Percentiles rank a stretch among this genome's conserved stretches.
These are phyloP conservation scores for Hydriomena furcata DNA, from an alignment of 2,888 invertebrate species.

Conservation along the genomic window DNA sequence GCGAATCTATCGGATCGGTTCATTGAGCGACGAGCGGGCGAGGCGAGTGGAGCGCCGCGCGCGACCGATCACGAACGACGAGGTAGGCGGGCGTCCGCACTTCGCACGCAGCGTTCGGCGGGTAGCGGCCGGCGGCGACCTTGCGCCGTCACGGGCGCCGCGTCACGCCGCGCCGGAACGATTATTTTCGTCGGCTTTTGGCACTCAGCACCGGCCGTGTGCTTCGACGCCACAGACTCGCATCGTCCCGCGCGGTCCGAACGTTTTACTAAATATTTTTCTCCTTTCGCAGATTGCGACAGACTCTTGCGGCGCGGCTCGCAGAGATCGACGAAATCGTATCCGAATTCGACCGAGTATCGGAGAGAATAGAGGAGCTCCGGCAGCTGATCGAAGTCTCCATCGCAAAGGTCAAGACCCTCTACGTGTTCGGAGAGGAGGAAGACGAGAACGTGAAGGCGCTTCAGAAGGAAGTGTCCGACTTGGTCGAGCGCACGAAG, in stretches of 20 bases:
- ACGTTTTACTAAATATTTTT: constrained; percentile 51
- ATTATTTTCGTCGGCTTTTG: constrained; percentile 80
- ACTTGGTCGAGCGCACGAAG: constrained; percentile 82
- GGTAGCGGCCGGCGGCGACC: constrained; percentile 58
- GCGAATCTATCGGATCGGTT: constrained; percentile 69
- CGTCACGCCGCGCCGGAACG: constrained; percentile 71
- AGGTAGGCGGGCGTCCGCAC: constrained; percentile 54
- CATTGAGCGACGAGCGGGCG: constrained; percentile 81
- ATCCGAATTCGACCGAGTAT: constrained; percentile 89
- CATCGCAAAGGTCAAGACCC: constrained; percentile 85
- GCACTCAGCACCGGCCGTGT: constrained; percentile 64
- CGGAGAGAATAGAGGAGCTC: constrained; percentile 87
- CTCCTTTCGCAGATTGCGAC: constrained; percentile 88
- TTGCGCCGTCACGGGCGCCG: constrained; percentile 72
- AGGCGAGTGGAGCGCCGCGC: constrained; percentile 78
- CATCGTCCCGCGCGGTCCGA: constrained; percentile 48
- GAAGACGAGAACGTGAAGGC: constrained; percentile 84
- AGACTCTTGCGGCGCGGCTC: constrained; percentile 89
- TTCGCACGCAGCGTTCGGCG: constrained; percentile 42
- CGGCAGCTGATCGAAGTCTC: constrained; percentile 87
- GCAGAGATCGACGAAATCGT: constrained; percentile 89
- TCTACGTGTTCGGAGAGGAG: constrained; percentile 92
- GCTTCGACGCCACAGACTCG: constrained; percentile 53
- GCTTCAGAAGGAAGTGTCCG: constrained; percentile 83
- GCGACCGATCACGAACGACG: constrained; percentile 75